Evolutionary conservation across 2,113 vertebrate genomes (phyloP).

Genomic region (Otis tarda): DNA sequence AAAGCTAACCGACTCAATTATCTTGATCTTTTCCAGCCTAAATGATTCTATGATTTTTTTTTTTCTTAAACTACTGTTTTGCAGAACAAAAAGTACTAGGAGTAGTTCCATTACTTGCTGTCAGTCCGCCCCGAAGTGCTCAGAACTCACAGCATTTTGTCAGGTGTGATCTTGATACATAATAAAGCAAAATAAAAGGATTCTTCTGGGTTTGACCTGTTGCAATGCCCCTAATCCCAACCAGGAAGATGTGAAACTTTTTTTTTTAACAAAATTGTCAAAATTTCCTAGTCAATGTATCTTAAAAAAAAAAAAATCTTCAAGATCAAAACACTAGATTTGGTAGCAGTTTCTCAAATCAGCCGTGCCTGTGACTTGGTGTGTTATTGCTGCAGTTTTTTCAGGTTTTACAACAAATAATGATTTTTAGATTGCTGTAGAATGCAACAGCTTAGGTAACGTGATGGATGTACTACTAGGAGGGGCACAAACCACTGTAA

Average conservation of each 20-base stretch:
- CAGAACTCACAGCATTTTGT: background rate
- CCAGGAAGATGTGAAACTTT: background rate
- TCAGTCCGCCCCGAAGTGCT: background rate
- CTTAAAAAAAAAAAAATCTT: background rate
- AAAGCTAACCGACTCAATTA: accelerated
- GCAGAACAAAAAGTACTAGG: background rate
- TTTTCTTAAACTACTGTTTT: background rate
- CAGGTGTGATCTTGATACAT: background rate
- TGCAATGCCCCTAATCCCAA: background rate
- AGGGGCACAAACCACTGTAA: background rate
- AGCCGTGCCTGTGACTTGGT: accelerated
- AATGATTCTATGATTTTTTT: background rate
- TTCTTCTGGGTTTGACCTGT: background rate
- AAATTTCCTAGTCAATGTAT: background rate
- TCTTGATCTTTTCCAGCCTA: background rate
- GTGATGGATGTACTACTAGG: background rate
- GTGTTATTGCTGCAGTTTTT: background rate
- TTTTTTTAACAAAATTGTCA: background rate
- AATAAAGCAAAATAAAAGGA: background rate
- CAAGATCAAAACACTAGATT: background rate
- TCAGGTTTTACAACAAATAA: background rate
- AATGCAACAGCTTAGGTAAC: background rate
- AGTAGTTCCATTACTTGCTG: background rate
- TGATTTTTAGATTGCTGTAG: background rate
- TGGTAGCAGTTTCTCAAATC: background rate